These are phyloP conservation scores for Drosophila azteca DNA, from an alignment of 1,140 invertebrate genomes.

Conservation along the genomic window DNA sequence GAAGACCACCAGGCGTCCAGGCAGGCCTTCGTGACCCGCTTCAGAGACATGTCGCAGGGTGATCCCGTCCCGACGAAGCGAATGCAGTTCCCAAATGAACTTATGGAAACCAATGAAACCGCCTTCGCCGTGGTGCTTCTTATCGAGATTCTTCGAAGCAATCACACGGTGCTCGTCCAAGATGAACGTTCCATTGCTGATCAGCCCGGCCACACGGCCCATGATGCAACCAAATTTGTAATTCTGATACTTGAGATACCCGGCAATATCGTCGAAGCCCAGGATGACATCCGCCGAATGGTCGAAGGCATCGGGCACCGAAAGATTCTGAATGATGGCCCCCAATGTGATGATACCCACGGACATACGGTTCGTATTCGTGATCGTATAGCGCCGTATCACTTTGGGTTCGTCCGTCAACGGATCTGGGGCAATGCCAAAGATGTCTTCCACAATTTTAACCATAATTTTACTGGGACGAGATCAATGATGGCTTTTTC, in stretches of 20 bases:
- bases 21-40: conserved; percentile 94
- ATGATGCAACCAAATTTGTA: conserved; percentile 94
- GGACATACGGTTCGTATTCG: conserved; percentile 85
- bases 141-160: conserved; percentile 88
- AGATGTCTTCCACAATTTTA: conserved; percentile 66
- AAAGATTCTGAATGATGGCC: conserved; percentile 89
- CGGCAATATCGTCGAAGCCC: conserved; percentile 90
- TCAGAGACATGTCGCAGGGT: conserved; percentile 88
- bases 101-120: conserved; percentile 93
- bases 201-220: conserved; percentile 94
- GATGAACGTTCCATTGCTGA: conserved; percentile 88
- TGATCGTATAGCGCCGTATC: conserved; percentile 86
- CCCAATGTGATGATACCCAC: conserved; percentile 84
- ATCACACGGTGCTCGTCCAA: conserved; percentile 88
- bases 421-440: conserved; percentile 66
- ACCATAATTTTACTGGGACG: conserved; percentile 36
- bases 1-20: conserved; percentile 88
- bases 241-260: conserved; percentile 84
- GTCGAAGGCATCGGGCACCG: conserved; percentile 89
- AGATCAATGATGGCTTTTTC: background rate
- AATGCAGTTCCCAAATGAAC: conserved; percentile 86
- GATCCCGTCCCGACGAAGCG: conserved; percentile 73
- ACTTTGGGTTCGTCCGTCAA: conserved; percentile 74
- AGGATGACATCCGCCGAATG: conserved; percentile 88
- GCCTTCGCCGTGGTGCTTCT: conserved; percentile 92